Evolutionary conservation across 2,797 vertebrate species (phyloP), one percentile per base, ranked within the genome.

Genomic region (Poliocrania exsul): DNA sequence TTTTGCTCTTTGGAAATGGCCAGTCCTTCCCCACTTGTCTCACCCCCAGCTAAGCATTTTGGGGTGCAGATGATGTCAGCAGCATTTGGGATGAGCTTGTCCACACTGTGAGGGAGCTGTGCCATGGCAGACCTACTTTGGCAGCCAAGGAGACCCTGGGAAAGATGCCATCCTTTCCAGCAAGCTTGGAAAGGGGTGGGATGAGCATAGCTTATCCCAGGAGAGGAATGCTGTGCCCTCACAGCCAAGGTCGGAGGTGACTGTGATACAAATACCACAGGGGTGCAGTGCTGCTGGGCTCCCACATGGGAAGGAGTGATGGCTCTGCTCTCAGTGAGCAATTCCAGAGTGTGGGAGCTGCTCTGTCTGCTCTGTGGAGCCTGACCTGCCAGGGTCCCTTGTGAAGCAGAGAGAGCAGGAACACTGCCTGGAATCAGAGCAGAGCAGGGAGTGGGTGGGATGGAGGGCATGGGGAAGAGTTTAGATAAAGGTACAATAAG

Each of bases 211-310:
- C 18, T 86, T 37, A 16, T 77, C 80, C 64, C 0, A 0, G 35
- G 69, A 61, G 57, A 54, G 69, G 56, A 73, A 50, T 11, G 29
- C 18, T 0, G 0, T 57, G 77, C 40, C 60, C 73, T 66, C 14
- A 0, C 20, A 78, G 29, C 28, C 2, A 0, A 7, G 26, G 26
- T 13, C 7, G 50, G 50, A n/a, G 56, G 54, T 33, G 49, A 49
- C 40, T 79, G 44, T 84, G 78, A 4, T 69, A 77, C 11, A 33
- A 49, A 81, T 86, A 65, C 56, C 2, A 1, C 51, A 8, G 53
- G 21, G 57, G 75, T 4, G 57, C 5, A 56, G 38, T 66, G 66
- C 47, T 2, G 1, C 60, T 0, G 1, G 38, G 58, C 40, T 40
- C 80, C 60, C 50, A 49, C 67, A 6, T 6, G 0, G 1, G 37